Evolutionary conservation across 2,113 vertebrate species (phyloP).

Genomic region (Hystrix cristata): DNA sequence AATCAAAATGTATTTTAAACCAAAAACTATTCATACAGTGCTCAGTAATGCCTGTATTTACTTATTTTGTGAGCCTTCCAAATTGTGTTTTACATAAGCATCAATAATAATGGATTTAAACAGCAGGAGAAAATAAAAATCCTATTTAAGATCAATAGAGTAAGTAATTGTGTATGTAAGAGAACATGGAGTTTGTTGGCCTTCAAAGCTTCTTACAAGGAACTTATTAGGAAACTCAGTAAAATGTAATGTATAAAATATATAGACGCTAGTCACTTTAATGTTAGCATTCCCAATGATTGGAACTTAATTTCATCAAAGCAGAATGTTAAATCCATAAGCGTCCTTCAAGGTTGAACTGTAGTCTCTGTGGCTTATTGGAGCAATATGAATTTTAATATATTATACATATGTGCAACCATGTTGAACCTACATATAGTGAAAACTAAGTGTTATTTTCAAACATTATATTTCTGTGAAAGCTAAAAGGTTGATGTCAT

Average conservation of each 20-base stretch:
- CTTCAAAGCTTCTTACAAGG: constrained; percentile 59
- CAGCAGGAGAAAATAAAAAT: constrained; percentile 82
- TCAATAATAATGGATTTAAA: constrained; percentile 84
- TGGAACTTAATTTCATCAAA: constrained; percentile 45
- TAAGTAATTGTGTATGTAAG: constrained; percentile 75
- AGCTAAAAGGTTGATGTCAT: not conserved
- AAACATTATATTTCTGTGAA: not conserved
- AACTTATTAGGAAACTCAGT: constrained; percentile 57
- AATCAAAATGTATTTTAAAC: constrained; percentile 15
- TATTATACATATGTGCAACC: not conserved
- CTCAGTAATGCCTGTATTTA: constrained; percentile 35
- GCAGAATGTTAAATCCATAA: constrained; percentile 53
- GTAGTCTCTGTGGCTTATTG: not conserved
- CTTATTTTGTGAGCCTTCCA: constrained; percentile 49
- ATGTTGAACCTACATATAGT: not conserved
- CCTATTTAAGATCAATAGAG: constrained; percentile 80
- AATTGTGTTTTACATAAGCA: constrained; percentile 73
- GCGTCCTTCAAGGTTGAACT: constrained; percentile 52
- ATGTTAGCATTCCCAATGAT: constrained; percentile 62
- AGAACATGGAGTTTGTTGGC: constrained; percentile 64
- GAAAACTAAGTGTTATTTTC: not conserved
- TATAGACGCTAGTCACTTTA: constrained; percentile 32
- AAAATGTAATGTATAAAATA: constrained; percentile 71
- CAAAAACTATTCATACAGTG: not conserved
- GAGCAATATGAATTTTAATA: constrained; percentile 49